Evolutionary conservation across 2,888 invertebrate genomes (phyloP).

Genomic region (Embidobia sp.): DNA sequence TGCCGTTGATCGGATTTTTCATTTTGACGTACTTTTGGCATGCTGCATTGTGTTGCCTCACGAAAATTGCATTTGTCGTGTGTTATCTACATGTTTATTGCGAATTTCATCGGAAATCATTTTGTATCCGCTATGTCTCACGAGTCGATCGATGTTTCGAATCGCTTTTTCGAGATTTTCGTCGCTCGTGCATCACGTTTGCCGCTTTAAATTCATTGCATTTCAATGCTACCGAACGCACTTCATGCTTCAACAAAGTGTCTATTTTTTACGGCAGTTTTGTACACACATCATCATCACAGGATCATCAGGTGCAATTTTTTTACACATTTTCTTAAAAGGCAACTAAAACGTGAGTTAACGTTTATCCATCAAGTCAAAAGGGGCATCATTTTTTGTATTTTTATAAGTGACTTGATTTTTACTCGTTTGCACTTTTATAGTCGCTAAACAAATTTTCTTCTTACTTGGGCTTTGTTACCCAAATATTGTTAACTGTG

Average conservation of each 20-base stretch:
- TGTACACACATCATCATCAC: slow-evolving; percentile 14
- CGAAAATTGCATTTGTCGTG: slow-evolving; percentile 31
- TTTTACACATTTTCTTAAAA: no score
- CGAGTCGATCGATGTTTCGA: slow-evolving; percentile 39
- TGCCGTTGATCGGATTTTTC: slow-evolving; percentile 17
- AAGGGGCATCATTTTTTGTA: no score
- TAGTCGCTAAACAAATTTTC: no score
- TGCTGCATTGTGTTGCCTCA: slow-evolving; percentile 19
- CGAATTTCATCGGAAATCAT: slow-evolving; percentile 56
- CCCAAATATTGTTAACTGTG: background rate
- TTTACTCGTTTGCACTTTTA: no score
- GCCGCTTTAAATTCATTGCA: slow-evolving; percentile 40
- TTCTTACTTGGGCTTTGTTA: no score
- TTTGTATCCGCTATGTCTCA: slow-evolving; percentile 33
- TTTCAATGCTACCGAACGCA: slow-evolving; percentile 31
- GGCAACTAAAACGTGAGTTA: no score
- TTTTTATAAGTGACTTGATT: no score
- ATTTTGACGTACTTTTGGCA: slow-evolving; percentile 21
- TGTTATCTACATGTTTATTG: slow-evolving; percentile 56
- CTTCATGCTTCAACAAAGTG: slow-evolving; percentile 46
- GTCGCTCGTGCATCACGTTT: slow-evolving; percentile 43
- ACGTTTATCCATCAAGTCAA: no score
- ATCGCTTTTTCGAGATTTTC: slow-evolving; percentile 46
- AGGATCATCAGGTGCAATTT: slow-evolving; percentile 14
- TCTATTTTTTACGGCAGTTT: slow-evolving; percentile 38